Base-by-base conservation (phyloP, 2,113 vertebrate species). In the Rattus norvegicus region DNA sequence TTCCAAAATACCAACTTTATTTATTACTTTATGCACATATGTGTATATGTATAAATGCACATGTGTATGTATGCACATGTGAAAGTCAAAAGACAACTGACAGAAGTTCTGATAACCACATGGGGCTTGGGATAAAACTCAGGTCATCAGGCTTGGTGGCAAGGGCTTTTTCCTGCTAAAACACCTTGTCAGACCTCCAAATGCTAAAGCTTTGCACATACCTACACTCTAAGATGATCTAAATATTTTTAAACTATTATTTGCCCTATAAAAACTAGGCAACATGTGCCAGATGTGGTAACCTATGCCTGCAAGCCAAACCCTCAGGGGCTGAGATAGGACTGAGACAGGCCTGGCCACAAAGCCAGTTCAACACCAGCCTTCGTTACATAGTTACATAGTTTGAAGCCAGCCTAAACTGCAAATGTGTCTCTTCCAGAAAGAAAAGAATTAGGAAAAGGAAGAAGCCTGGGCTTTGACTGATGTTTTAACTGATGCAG, bases 221-320 rank as follows among this genome's bases (percentile, higher is more conserved):
- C 22, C 12, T 19, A 80, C 28, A 70, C 20, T 73, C 61, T 8
- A 92, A 59, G 63, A 30, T n/a, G 43, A 22, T 75, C 47, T 85
- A 92, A 88, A 43, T 89, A 91, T 28, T 49, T 20, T 49, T 24
- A 13, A 94, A 69, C 92, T 90, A 73, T 33, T 61, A 1, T 65
- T 73, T 94, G 7, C 20, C 54, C 6, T 84, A 92, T 36, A 93
- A 93, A 97, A 93, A 81, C 70, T 33, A n/a, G 1, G 72, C 43
- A 91, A 90, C 56, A 65, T 77, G 19, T 90, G 92, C 54, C 91
- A 76, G 61, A 11, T 43, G 67, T 79, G 39, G 39, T 43, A 26
- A 28, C 36, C 80, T 87, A 90, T 70, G 88, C 39, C 76, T 54
- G 1, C 39, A 72, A 81, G 91, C 88, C 88, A 36, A 86, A 54